A percentile compares a stretch with the other conserved stretches of the same genome.
Evolutionary conservation across 2,888 invertebrate species (phyloP).

Genomic region (Steromphala cineraria): DNA sequence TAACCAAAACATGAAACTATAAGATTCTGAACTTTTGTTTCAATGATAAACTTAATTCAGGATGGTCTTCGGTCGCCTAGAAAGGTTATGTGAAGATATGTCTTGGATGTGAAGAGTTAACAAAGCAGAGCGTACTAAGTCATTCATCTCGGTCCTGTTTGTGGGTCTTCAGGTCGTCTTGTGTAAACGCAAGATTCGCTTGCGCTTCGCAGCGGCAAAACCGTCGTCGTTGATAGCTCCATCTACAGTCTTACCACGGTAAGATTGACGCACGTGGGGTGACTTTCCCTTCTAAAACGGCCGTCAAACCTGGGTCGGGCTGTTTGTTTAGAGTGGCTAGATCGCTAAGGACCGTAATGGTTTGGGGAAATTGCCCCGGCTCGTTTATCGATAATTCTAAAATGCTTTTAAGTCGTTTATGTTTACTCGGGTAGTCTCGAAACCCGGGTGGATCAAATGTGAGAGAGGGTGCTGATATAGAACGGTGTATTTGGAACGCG

Average conservation of each 20-base stretch:
- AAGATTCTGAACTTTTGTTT: too few relatives aligned
- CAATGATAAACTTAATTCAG: too few relatives aligned
- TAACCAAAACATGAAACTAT: too few relatives aligned
- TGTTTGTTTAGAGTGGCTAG: not conserved
- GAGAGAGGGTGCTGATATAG: not conserved
- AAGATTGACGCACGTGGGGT: not conserved
- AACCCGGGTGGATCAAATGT: not conserved
- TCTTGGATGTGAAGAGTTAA: not conserved
- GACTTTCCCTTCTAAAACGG: not conserved
- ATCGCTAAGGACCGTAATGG: not conserved
- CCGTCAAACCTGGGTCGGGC: not conserved
- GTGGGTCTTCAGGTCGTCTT: not conserved
- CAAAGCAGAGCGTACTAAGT: not conserved
- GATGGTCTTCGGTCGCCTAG: too few relatives aligned
- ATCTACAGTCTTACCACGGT: not conserved
- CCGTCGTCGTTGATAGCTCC: not conserved
- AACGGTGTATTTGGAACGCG: not conserved
- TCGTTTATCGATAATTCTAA: slow-evolving; percentile 19
- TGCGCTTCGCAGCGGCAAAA: not conserved
- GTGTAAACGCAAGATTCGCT: not conserved
- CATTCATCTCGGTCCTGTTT: slow-evolving; percentile 10
- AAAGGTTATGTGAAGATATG: slow-evolving; percentile 4
- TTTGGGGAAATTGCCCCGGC: not conserved
- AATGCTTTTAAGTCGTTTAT: slow-evolving; percentile 18
- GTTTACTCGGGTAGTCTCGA: not conserved